phyloP scores from a whole-genome alignment of 1,140 invertebrate genomes.

The Euura lappo region DNA sequence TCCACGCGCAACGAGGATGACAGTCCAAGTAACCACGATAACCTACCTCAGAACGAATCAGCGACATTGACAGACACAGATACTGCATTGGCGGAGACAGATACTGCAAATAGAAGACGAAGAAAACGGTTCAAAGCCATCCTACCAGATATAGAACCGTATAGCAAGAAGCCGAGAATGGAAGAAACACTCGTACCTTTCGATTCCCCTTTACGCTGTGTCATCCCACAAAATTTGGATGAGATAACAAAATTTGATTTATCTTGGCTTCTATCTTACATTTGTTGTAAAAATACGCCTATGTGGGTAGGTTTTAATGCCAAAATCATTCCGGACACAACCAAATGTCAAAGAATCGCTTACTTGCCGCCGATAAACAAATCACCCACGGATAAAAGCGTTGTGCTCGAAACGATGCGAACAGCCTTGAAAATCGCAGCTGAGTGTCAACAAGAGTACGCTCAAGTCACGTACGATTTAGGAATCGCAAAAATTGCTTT shows the following conservation, averaged over 20 bases:
- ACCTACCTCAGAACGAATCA: no score
- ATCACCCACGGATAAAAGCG: conserved; percentile 27
- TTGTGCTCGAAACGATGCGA: conserved; percentile 32
- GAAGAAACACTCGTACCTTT: conserved; percentile 1
- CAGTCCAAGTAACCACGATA: no score
- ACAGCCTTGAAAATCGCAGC: conserved; percentile 15
- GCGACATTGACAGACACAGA: no score
- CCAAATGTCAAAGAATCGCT: conserved; percentile 17
- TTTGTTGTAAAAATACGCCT: conserved; percentile 15
- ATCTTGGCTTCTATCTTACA: conserved; percentile 12
- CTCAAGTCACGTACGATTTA: conserved; percentile 41
- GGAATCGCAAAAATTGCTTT: conserved; percentile 50
- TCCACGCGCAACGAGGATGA: no score
- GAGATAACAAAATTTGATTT: not conserved
- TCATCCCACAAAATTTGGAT: not conserved
- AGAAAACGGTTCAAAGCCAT: not conserved
- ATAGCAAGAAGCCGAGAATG: conserved; percentile 16
- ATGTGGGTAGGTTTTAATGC: conserved; percentile 30
- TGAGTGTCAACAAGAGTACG: conserved; percentile 38
- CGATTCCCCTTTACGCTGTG: no score
- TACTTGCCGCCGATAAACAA: conserved; percentile 34
- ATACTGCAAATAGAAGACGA: not conserved
- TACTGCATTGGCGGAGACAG: no score
- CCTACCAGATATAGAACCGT: conserved; percentile 1
- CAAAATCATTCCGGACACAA: conserved; percentile 16